These are phyloP conservation scores for Probaryconus sp. DNA, from an alignment of 1,140 invertebrate species.

Conservation along the genomic window DNA sequence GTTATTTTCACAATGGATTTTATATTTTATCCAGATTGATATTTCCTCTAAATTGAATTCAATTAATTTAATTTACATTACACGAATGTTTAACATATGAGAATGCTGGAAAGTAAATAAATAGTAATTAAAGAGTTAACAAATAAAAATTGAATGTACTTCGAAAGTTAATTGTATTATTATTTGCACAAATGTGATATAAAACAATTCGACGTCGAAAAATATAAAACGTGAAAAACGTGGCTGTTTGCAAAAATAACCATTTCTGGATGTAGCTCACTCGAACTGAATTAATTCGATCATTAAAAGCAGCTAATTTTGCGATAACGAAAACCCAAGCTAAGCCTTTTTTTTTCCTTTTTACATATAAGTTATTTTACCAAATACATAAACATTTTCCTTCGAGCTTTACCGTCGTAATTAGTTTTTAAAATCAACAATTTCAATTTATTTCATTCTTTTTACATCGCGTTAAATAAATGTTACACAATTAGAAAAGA, in stretches of 20 bases:
- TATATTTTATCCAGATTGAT: constrained; percentile 38
- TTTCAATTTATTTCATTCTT: no score
- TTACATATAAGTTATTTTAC: no score
- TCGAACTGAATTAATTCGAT: constrained; percentile 1
- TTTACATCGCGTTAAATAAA: no score
- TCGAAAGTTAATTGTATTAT: constrained; percentile 43
- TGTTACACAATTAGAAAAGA: no score
- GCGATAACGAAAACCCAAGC: no score
- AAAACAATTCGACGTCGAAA: constrained; percentile 11
- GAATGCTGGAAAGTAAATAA: constrained; percentile 43
- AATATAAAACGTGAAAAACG: constrained; percentile 11
- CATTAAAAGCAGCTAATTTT: no score
- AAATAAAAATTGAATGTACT: constrained; percentile 45
- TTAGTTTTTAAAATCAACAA: no score
- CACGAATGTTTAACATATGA: constrained; percentile 47
- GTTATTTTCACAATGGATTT: constrained; percentile 42
- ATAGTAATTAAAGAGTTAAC: constrained; percentile 52
- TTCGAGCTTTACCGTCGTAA: no score
- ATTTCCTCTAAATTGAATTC: constrained; percentile 45
- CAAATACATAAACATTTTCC: no score
- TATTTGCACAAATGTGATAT: constrained; percentile 33
- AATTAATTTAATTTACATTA: constrained; percentile 52
- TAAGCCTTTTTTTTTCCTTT: no score
- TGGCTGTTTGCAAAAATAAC: constrained; percentile 4
- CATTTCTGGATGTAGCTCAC: constrained; percentile 2